Percentiles rank a stretch among this genome's conserved stretches.
Evolutionary conservation across 2,888 invertebrate genomes (phyloP).

Genomic region (Xestoiulus laeticollis): DNA sequence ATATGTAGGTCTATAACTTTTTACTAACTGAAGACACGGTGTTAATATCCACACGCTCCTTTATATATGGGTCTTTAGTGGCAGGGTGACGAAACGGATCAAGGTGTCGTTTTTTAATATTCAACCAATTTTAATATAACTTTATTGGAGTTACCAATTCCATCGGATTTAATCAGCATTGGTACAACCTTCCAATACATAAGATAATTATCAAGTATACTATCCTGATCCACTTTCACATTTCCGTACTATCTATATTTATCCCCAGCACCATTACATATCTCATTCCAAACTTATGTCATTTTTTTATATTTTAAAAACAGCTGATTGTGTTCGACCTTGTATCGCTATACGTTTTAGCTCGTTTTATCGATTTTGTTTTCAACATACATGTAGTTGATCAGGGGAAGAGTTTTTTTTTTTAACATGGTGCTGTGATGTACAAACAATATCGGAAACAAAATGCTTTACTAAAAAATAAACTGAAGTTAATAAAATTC

Average conservation of each 20-base stretch:
- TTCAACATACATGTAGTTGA: neutral
- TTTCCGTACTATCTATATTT: neutral
- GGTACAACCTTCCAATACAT: neutral
- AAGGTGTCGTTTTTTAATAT: neutral
- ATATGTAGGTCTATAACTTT: constrained; percentile 18
- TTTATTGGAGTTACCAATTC: neutral
- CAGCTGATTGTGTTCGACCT: neutral
- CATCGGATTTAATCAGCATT: neutral
- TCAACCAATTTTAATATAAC: neutral
- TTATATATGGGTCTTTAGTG: neutral
- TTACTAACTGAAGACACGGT: neutral
- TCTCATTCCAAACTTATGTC: neutral
- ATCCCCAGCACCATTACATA: constrained; percentile 7
- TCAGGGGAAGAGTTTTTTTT: neutral
- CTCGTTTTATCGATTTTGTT: neutral
- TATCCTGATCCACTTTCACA: neutral
- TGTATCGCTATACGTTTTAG: neutral
- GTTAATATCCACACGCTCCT: neutral
- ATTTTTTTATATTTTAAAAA: neutral
- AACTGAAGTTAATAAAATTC: constrained; percentile 1
- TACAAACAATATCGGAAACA: constrained; percentile 2
- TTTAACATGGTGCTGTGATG: constrained; percentile 15
- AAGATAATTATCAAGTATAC: neutral
- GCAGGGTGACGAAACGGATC: neutral
- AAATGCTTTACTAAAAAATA: constrained; percentile 24